phyloP scores from a whole-genome alignment of 2,113 vertebrate genomes.

The pig (Sus scrofa) region DNA sequence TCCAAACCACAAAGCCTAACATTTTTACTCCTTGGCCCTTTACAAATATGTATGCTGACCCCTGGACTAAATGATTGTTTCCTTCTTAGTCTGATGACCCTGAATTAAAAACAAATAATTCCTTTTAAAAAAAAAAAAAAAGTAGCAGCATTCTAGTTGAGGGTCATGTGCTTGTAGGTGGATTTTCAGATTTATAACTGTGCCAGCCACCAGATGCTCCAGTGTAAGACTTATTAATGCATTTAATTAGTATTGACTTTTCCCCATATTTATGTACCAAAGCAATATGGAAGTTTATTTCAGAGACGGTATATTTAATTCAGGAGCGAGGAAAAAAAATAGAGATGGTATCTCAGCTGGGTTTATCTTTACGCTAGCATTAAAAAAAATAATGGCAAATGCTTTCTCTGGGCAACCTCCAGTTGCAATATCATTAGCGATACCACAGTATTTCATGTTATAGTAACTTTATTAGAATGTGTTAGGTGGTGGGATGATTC shows the following conservation, averaged over 20 bases:
- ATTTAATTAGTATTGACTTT: constrained; percentile 87
- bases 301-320: constrained; percentile 72
- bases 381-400: constrained; percentile 74
- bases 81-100: background rate
- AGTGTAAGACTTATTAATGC: constrained; percentile 83
- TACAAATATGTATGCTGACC: background rate
- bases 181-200: constrained; percentile 57
- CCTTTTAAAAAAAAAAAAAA: background rate
- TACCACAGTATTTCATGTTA: constrained; percentile 71
- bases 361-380: constrained; percentile 82
- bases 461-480: constrained; percentile 71
- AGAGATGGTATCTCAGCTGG: constrained; percentile 49
- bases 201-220: constrained; percentile 76
- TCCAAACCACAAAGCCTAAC: background rate
- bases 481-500: constrained; percentile 66
- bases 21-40: background rate
- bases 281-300: constrained; percentile 81
- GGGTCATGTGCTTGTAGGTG: background rate
- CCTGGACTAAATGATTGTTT: background rate
- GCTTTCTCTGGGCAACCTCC: constrained; percentile 71
- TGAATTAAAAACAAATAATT: background rate
- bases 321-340: constrained; percentile 56
- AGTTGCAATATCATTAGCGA: constrained; percentile 72
- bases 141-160: background rate
- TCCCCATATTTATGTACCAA: constrained; percentile 85